Conservation (phyloP, 1,140 invertebrate species). For the Dolichoris vasculosae region DNA sequence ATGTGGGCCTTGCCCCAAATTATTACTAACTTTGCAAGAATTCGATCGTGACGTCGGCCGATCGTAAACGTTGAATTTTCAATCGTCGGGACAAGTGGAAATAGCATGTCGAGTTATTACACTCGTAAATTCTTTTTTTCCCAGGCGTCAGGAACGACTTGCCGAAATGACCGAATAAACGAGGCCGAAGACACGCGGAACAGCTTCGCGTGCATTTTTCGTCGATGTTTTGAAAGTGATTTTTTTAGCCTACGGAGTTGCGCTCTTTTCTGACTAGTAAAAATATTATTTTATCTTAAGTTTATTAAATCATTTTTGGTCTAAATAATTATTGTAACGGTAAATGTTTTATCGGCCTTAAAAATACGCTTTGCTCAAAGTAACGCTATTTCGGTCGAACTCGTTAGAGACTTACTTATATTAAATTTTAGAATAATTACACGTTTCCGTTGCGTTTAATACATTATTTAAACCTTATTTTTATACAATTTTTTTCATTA, state of each 20-base stretch:
- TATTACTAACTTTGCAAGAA: conserved; percentile 41
- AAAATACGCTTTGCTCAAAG: not conserved
- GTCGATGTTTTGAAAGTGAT: conserved; percentile 31
- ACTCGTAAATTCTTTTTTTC: conserved; percentile 53
- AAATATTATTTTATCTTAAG: not conserved
- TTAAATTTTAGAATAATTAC: not conserved
- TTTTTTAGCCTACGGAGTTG: conserved; percentile 5
- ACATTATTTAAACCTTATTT: not conserved
- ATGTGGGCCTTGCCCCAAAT: conserved; percentile 41
- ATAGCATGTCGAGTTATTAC: conserved; percentile 55
- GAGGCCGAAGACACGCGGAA: conserved; percentile 55
- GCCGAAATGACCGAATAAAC: conserved; percentile 55
- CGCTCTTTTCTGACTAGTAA: conserved; percentile 6
- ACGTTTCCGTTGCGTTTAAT: not conserved
- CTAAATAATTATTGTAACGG: not conserved
- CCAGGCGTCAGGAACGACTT: conserved; percentile 42
- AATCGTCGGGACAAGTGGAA: conserved; percentile 53
- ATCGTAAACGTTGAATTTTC: conserved; percentile 52
- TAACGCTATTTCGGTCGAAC: not conserved
- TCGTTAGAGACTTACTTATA: not conserved
- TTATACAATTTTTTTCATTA: not conserved
- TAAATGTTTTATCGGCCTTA: not conserved
- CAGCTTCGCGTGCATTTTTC: conserved; percentile 41
- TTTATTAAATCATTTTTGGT: not conserved
- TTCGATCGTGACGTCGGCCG: conserved; percentile 39